These are phyloP conservation scores for Sorex fumeus DNA, from an alignment of 2,113 vertebrate species.

Conservation along the genomic window DNA sequence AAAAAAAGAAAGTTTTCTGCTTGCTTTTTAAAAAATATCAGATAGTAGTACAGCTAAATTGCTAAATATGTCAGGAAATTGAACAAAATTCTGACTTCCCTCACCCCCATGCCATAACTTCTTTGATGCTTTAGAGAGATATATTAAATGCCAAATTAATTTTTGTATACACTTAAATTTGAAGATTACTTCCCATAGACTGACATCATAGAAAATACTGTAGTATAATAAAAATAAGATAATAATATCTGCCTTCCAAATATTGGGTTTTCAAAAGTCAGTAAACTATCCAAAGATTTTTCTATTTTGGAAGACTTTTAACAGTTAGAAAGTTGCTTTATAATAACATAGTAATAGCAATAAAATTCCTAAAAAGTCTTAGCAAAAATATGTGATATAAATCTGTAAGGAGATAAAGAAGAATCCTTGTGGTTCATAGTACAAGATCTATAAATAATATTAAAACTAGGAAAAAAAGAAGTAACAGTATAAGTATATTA, in stretches of 20 bases:
- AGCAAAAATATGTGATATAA: constrained; percentile 19
- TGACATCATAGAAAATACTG: not conserved
- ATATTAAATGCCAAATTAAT: not conserved
- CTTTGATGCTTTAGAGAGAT: not conserved
- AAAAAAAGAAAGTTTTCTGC: too few relatives aligned
- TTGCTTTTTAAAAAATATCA: not conserved
- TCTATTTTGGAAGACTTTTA: constrained; percentile 12
- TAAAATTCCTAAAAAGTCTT: constrained; percentile 14
- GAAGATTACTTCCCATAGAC: constrained; percentile 25
- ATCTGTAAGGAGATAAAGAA: not conserved
- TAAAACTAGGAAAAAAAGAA: constrained; percentile 32
- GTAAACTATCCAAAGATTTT: constrained; percentile 1
- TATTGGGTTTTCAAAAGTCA: constrained; percentile 37
- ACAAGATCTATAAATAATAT: not conserved
- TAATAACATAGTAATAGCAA: not conserved
- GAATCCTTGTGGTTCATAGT: not conserved
- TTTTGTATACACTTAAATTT: not conserved
- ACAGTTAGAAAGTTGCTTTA: constrained; percentile 41
- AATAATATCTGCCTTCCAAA: not conserved
- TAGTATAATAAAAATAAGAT: constrained; percentile 20
- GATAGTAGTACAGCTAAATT: too few relatives aligned
- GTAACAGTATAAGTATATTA: not conserved
- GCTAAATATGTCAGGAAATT: too few relatives aligned
- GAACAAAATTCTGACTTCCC: too few relatives aligned
- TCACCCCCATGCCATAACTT: too few relatives aligned